phyloP scores from a whole-genome alignment of 2,113 vertebrate genomes.

The Thoracochromis brauschi region DNA sequence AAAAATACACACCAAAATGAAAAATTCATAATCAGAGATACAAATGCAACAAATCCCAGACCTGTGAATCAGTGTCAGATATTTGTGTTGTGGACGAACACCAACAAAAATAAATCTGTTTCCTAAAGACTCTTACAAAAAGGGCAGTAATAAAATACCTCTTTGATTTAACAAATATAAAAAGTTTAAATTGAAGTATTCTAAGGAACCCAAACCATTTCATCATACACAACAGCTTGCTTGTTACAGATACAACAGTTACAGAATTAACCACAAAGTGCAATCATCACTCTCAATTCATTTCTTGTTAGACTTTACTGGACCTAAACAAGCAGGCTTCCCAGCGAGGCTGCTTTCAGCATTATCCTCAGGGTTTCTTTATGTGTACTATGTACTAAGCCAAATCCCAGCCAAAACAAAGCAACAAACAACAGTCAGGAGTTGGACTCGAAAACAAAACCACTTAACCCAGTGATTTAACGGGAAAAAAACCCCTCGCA shows the following conservation, averaged over 20 bases:
- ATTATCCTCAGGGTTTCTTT: not conserved
- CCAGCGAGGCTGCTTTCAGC: not conserved
- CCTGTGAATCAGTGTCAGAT: not conserved
- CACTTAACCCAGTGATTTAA: not conserved
- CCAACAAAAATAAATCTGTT: not conserved
- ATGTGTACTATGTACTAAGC: not conserved
- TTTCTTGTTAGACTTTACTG: not conserved
- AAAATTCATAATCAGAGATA: not conserved
- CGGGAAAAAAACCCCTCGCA: rapidly evolving
- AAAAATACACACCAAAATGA: not conserved
- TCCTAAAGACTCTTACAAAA: not conserved
- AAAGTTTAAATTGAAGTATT: not conserved
- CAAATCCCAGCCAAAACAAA: not conserved
- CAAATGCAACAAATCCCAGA: not conserved
- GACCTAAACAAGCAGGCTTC: not conserved
- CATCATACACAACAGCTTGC: not conserved
- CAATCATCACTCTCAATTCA: not conserved
- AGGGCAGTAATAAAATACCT: not conserved
- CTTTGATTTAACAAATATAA: not conserved
- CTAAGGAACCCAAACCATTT: not conserved
- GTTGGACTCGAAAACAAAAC: not conserved
- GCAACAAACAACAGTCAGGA: not conserved
- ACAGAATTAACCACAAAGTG: not conserved
- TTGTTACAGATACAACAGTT: not conserved
- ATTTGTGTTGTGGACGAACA: not conserved